Base-by-base conservation (phyloP, 2,888 invertebrate genomes). In the Biston stratarius region DNA sequence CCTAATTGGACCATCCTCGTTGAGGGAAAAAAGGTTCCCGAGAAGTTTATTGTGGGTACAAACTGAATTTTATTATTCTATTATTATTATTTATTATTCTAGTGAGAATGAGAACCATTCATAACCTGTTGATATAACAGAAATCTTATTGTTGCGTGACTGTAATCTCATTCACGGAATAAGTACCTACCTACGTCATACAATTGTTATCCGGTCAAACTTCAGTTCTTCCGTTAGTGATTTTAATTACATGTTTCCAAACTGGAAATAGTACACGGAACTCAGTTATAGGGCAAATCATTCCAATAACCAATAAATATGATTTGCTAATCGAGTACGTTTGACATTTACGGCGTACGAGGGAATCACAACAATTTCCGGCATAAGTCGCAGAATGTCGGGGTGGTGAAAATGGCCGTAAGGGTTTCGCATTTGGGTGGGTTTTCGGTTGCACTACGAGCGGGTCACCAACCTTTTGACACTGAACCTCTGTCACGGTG, bases 391-490 rank as follows among this genome's bases (percentile, higher is more conserved):
- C 69, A 61, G 67, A 74, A 66, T 74, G 67, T 67, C 70, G 79
- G 69, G 73, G 74, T 74, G 69, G 76, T 65, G 82, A 83, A 81
- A 69, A 66, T 68, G 77, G 74, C 81, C 80, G 70, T 84, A 77
- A 53, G 71, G 53, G 74, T 76, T 74, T 70, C 70, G 49, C 74
- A 52, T 62, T 82, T 85, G 83, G 80, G 85, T 87, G 84, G 76
- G 79, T 79, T 87, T 91, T 88, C 72, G 83, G 74, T 76, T 87
- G 85, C 84, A 85, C 84, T 79, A 74, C 52, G 76, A 74, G 75
- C 80, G 81, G 89, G 84, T 91, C 91, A 93, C 93, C 89, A 92
- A 93, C 93, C 93, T 93, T 93, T 90, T 93, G 93, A 91, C 93
- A 93, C 91, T 88, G 92, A 89, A 91, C 81, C 83, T 93, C 92